These are phyloP conservation scores for Enhydra lutris DNA, from an alignment of 2,113 vertebrate genomes.

Conservation along the genomic window DNA sequence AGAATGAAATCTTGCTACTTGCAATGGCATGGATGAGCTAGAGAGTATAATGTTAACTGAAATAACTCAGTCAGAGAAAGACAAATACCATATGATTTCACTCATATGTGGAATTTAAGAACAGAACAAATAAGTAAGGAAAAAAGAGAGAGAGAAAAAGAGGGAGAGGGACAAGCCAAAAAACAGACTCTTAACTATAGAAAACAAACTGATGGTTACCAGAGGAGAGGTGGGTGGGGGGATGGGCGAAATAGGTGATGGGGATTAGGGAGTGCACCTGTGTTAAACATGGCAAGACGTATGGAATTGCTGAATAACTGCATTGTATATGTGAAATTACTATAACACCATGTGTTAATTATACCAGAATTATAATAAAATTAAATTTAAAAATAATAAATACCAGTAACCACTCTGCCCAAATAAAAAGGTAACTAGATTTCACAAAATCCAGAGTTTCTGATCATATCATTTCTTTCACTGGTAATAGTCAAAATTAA, in stretches of 20 bases:
- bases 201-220: neutral
- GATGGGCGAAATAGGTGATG: neutral
- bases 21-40: neutral
- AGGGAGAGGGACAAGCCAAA: too few relatives aligned
- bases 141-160: too few relatives aligned
- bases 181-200: neutral
- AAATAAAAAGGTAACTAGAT: neutral
- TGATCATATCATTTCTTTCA: neutral
- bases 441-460: neutral
- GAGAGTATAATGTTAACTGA: neutral
- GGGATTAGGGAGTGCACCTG: neutral
- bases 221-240: neutral
- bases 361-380: neutral
- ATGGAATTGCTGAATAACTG: neutral
- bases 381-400: neutral
- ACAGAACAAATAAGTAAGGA: too few relatives aligned
- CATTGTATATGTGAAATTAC: neutral
- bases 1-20: neutral
- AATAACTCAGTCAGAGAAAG: neutral
- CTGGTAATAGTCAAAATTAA: neutral
- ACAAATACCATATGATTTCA: neutral
- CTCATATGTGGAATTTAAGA: too few relatives aligned
- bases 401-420: neutral
- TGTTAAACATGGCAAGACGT: neutral
- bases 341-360: neutral